These are phyloP conservation scores for Coracopsis vasa DNA, from an alignment of 2,113 vertebrate species.

Conservation along the genomic window DNA sequence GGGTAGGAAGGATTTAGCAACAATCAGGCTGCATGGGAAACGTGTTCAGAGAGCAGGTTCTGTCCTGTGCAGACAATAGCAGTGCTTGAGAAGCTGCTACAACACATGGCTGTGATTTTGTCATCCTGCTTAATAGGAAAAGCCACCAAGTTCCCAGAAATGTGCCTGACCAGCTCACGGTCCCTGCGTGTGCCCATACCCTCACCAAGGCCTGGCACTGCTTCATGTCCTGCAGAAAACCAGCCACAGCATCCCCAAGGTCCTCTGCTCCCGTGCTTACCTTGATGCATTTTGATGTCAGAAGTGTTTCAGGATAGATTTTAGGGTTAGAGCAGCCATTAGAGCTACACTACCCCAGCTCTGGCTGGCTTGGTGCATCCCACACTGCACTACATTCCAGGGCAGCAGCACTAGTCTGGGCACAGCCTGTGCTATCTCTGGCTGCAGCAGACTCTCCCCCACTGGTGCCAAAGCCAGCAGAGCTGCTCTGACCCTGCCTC, in stretches of 20 bases:
- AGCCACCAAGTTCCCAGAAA: not conserved
- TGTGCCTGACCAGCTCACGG: not conserved
- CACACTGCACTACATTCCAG: fast-evolving
- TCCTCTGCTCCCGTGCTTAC: not conserved
- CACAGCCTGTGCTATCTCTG: not conserved
- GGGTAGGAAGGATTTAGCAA: not conserved
- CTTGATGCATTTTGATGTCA: not conserved
- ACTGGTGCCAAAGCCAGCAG: not conserved
- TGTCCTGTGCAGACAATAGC: not conserved
- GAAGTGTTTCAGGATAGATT: not conserved
- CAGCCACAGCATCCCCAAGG: not conserved
- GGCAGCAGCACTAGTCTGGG: not conserved
- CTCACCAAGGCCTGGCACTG: not conserved
- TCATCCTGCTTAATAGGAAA: not conserved
- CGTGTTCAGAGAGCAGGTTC: not conserved
- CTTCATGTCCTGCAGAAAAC: not conserved
- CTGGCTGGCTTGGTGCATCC: not conserved
- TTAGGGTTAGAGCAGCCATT: not conserved
- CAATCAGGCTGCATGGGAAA: not conserved
- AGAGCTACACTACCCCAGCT: not conserved
- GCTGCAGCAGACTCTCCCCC: not conserved
- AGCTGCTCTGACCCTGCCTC: not conserved
- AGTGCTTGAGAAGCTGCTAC: not conserved
- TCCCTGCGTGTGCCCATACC: fast-evolving
- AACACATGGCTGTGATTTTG: not conserved